These are phyloP conservation scores for Zaprionus camerounensis DNA, from an alignment of 1,140 invertebrate genomes.

Conservation along the genomic window DNA sequence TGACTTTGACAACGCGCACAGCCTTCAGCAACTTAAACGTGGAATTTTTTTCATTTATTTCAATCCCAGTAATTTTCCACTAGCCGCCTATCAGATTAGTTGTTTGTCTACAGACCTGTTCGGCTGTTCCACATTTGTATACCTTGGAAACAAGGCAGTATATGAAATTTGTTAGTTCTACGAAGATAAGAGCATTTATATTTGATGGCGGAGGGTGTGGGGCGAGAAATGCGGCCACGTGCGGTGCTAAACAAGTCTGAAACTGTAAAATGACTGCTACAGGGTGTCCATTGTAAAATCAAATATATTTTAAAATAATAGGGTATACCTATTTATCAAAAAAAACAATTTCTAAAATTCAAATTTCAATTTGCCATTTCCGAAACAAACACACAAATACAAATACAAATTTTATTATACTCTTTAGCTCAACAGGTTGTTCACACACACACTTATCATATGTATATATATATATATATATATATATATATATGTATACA, in stretches of 20 bases:
- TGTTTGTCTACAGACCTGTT: not conserved
- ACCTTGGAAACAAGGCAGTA: not conserved
- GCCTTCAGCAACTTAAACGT: not conserved
- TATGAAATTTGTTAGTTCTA: not conserved
- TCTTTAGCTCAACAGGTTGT: conserved; percentile 7
- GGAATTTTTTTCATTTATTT: not conserved
- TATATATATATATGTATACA: not conserved
- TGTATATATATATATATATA: too few relatives aligned
- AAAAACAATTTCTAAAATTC: not conserved
- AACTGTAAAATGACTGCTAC: not conserved
- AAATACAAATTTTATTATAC: not conserved
- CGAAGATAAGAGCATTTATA: conserved; percentile 1
- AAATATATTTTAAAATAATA: not conserved
- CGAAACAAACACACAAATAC: not conserved
- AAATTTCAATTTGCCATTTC: not conserved
- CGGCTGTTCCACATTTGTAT: not conserved
- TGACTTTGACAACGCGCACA: not conserved
- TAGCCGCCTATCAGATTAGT: not conserved
- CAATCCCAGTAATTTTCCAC: conserved; percentile 26
- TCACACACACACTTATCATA: not conserved
- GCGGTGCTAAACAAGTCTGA: not conserved
- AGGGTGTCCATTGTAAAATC: conserved; percentile 4
- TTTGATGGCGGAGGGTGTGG: not conserved
- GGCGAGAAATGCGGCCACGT: not conserved
- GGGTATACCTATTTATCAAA: not conserved